Base-by-base conservation (phyloP, 1,140 invertebrate genomes). In the Melipona quadrifasciata region DNA sequence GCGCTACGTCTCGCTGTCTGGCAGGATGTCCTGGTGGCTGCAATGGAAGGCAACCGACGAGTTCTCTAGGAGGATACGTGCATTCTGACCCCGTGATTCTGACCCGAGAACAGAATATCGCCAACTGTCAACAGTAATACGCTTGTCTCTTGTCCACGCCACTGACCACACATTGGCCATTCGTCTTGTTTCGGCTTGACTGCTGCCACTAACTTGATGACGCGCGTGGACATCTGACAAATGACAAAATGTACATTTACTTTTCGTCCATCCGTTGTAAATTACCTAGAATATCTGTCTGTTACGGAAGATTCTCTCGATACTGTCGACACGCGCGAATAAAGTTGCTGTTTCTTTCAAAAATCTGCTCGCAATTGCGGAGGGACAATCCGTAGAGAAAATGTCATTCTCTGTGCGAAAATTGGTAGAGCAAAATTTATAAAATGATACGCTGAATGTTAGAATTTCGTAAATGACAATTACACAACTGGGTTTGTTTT, bases 111-210 rank as follows among this genome's bases (percentile, higher is more conserved):
- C 67, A 84, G 85, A 89, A 91, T 91, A 92, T 91, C 86, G 91
- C 87, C 24, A 89, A 89, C 91, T 92, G 91, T 91, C 90, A 91
- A 79, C 88, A 85, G 75, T 71, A 85, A 39, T 64, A 76, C 67
- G 61, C 58, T 72, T 53, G 57, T 75, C 55, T 58, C 82, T 76
- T 88, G 89, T 89, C 86, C 81, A 85, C 87, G 39, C 74, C 87
- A 88, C 83, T 82, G 85, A 92, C 92, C 91, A 82, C 91, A 88
- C n/a, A 89, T 89, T 75, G 39, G 87, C 88, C 82, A 91, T 91
- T 91, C 87, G 85, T 92, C 89, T 92, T 90, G 90, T 91, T 92
- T 92, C 76, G 70, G 51, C 68, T 39, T 87, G 82, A 85, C 90
- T 89, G 86, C 81, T 90, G 90, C 80, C 90, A 88, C 74, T 87